These are phyloP conservation scores for Leptatherina wallacei DNA, from an alignment of 2,797 vertebrate species.

Conservation along the genomic window DNA sequence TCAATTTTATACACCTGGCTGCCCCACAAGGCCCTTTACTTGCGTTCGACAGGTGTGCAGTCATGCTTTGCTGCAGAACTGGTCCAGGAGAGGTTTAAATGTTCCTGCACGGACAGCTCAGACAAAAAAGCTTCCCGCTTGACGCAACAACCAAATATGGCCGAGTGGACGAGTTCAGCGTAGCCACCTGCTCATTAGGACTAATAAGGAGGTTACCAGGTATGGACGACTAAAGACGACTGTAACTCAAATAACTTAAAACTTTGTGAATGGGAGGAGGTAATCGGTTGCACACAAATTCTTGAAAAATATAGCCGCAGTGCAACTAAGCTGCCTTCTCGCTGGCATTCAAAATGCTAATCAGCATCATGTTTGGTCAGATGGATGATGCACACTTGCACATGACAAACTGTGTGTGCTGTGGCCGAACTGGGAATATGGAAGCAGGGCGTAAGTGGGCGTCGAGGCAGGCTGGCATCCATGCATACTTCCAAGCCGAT, in stretches of 20 bases:
- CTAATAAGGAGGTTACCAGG: constrained; percentile 7
- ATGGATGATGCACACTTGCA: constrained; percentile 55
- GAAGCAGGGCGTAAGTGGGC: constrained; percentile 49
- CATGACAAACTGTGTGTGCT: constrained; percentile 46
- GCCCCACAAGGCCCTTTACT: constrained; percentile 28
- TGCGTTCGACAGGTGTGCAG: neutral
- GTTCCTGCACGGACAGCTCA: neutral
- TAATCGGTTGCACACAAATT: neutral
- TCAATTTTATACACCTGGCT: constrained; percentile 42
- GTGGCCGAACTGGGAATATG: constrained; percentile 31
- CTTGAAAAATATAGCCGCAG: neutral
- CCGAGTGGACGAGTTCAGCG: constrained; percentile 12
- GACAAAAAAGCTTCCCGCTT: constrained; percentile 26
- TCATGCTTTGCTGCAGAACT: constrained; percentile 22
- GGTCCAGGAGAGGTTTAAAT: constrained; percentile 29
- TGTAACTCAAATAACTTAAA: constrained; percentile 12
- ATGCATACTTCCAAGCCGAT: constrained; percentile 53
- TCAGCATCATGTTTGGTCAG: constrained; percentile 44
- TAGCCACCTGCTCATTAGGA: constrained; percentile 5
- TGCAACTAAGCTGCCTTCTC: neutral
- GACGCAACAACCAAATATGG: constrained; percentile 26
- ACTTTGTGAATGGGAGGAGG: neutral
- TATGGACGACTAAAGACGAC: constrained; percentile 15
- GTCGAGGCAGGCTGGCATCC: constrained; percentile 49
- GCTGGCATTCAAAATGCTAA: constrained; percentile 41